A percentile compares a stretch with the other conserved stretches of the same genome.
Conservation (phyloP, 2,888 invertebrate species). For the Tanypteryx hageni region DNA sequence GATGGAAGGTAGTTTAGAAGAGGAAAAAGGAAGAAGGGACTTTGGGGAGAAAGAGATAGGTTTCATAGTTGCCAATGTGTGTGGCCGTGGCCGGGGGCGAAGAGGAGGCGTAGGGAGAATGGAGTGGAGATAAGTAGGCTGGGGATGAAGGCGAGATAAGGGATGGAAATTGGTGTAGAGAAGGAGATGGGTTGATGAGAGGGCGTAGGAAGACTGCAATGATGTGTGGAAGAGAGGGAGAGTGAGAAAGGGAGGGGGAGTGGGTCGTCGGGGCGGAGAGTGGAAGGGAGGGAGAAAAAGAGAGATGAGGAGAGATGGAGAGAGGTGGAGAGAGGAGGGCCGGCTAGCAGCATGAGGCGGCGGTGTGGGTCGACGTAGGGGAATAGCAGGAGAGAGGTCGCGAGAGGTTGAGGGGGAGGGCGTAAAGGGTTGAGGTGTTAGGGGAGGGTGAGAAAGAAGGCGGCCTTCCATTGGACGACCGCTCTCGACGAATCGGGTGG, state of each 20-base stretch:
- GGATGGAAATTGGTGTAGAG: too few species aligned
- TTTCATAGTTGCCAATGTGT: too few species aligned
- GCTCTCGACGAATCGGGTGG: constrained; percentile 58
- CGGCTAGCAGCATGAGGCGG: not conserved
- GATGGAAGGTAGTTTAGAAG: not conserved
- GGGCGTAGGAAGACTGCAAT: too few species aligned
- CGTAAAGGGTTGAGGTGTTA: constrained; percentile 48
- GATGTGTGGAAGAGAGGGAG: not conserved
- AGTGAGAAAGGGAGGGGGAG: not conserved
- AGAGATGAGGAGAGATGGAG: not conserved
- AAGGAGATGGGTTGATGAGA: too few species aligned
- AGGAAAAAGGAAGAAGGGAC: too few species aligned
- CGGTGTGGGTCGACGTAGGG: not conserved
- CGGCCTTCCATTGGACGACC: constrained; percentile 62
- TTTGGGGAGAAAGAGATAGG: too few species aligned
- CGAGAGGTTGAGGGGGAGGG: not conserved
- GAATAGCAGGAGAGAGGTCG: not conserved
- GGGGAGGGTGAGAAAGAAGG: constrained; percentile 58
- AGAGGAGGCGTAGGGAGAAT: too few species aligned
- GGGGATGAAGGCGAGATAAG: too few species aligned
- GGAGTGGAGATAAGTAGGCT: too few species aligned
- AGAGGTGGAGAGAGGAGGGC: not conserved
- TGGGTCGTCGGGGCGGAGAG: not conserved
- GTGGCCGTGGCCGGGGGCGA: too few species aligned
- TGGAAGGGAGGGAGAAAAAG: not conserved